Base-by-base conservation (phyloP, 2,888 invertebrate species). In the Gymnocheta viridis region DNA sequence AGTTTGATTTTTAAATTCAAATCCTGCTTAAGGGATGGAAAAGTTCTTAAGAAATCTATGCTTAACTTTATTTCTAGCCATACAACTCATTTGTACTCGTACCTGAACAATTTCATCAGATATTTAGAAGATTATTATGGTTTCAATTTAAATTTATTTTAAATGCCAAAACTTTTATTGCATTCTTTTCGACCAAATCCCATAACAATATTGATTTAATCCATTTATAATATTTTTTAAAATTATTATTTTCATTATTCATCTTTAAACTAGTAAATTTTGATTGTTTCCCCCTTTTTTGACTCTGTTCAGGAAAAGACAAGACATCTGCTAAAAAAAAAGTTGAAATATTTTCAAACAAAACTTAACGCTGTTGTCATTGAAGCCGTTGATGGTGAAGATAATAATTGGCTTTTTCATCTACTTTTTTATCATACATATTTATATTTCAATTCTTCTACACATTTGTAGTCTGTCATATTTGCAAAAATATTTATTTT, bases 331-430 rank as follows among this genome's bases (percentile, higher is more conserved):
- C 67, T 41, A 32, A 29, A 62, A 47, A 66, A 27, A 76, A n/a
- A 0, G 14, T 22, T 49, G 22, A 58, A 74, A 51, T 58, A 51
- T 62, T 54, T 27, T 74, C 19, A 41, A 69, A 60, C 32, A 74
- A 17, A 72, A 76, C 41, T 70, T 58, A 47, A 69, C 51, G 44
- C 54, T 7, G 32, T 32, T 47, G 17, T 9, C 24, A 41, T 32
- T 60, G 27, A 58, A 47, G 29, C 22, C 19, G 54, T 54, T 70
- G 54, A 62, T 62, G 62, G 38, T 79, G 72, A 56, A 35, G 70
- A 70, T 67, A 67, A 78, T 56, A 49, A 73, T 80, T 80, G 72
- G 79, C 64, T 38, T 69, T 60, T 51, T 60, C 38, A 49, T 54
- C 56, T 66, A 24, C 10, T 66, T 44, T 35, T 24, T 51, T 14